These are phyloP conservation scores for Phalera bucephala DNA, from an alignment of 2,888 invertebrate genomes.

Conservation along the genomic window DNA sequence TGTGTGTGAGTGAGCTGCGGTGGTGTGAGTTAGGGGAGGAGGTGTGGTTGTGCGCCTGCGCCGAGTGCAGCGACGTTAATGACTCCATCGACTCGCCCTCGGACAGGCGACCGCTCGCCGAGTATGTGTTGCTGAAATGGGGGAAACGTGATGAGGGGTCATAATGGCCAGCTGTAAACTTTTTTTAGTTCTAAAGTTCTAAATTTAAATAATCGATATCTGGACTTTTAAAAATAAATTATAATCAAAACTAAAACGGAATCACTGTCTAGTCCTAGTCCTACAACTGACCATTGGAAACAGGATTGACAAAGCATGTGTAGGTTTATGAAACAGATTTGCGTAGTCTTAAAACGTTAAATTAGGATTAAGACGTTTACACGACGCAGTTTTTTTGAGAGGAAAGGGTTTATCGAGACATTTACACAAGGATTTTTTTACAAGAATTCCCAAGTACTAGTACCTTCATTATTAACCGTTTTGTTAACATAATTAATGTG, in stretches of 20 bases:
- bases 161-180: constrained; percentile 52
- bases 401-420: background rate
- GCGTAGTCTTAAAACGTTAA: background rate
- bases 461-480: no score
- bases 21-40: constrained; percentile 87
- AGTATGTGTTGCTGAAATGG: constrained; percentile 86
- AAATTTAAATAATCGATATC: no score
- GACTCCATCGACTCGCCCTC: constrained; percentile 96
- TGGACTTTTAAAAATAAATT: no score
- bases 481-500: no score
- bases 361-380: background rate
- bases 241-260: no score
- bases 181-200: constrained; percentile 1
- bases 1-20: constrained; percentile 86
- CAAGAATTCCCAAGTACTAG: no score
- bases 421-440: background rate
- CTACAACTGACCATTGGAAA: constrained; percentile 64
- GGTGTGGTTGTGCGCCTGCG: constrained; percentile 88
- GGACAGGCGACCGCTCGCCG: constrained; percentile 89
- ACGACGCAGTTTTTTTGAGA: no score
- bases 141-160: constrained; percentile 61
- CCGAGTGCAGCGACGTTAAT: constrained; percentile 90
- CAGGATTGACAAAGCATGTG: constrained; percentile 57
- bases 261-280: no score
- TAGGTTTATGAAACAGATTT: constrained; percentile 24